phyloP scores from a whole-genome alignment of 2,888 invertebrate species.

The Griposia aprilina region DNA sequence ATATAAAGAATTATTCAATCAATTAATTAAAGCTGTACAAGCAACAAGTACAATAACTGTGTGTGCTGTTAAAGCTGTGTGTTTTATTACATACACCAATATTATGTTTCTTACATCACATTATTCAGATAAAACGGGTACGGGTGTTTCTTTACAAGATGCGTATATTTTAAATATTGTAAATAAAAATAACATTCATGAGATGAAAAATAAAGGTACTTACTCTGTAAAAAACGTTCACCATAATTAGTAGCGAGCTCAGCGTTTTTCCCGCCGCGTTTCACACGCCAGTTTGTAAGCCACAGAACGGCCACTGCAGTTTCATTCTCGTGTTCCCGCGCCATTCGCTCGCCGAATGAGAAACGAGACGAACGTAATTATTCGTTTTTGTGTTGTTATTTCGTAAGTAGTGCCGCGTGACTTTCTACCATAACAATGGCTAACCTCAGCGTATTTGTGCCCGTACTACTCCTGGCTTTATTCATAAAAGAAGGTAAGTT shows the following conservation, averaged over 20 bases:
- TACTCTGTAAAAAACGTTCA: not conserved
- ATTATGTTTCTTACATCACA: not conserved
- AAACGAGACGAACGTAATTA: conserved; percentile 72
- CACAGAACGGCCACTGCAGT: conserved; percentile 45
- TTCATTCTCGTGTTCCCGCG: conserved; percentile 61
- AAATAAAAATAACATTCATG: not conserved
- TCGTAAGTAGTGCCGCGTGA: conserved; percentile 70
- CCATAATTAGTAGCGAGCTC: not conserved
- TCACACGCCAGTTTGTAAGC: conserved; percentile 39
- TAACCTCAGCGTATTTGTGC: conserved; percentile 81
- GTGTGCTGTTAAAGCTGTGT: no score
- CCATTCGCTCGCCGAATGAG: conserved; percentile 80
- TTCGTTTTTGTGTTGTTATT: conserved; percentile 68
- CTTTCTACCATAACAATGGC: conserved; percentile 78
- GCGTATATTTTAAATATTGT: not conserved
- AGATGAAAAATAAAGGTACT: not conserved
- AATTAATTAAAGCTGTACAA: not conserved
- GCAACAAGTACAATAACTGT: no score
- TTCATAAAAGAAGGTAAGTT: conserved; percentile 84
- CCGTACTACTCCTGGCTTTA: conserved; percentile 83
- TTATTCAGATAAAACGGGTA: no score
- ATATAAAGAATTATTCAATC: not conserved
- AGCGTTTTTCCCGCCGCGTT: conserved; percentile 55
- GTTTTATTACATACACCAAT: not conserved
- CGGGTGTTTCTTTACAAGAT: not conserved